A percentile compares a stretch with the other conserved stretches of the same genome.
phyloP scores from a whole-genome alignment of 1,140 invertebrate genomes.

The Aphaenogaster floridana region DNA sequence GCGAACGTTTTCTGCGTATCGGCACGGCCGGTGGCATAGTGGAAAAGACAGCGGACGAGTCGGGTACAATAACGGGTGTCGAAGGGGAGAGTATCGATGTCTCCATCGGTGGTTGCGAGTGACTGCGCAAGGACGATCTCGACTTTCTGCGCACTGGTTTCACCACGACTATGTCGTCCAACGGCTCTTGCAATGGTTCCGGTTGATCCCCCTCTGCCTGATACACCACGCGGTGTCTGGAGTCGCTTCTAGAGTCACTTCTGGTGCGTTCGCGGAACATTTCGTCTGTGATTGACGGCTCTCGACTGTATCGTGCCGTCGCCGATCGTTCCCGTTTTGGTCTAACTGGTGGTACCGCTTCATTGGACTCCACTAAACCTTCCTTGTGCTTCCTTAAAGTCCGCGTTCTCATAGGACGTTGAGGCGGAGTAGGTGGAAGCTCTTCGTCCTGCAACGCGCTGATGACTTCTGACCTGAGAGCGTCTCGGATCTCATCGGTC shows the following conservation, averaged over 20 bases:
- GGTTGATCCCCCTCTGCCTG: constrained; percentile 76
- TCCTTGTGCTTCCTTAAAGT: constrained; percentile 81
- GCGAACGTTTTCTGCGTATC: constrained; percentile 78
- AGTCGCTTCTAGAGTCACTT: constrained; percentile 71
- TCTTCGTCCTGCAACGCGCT: constrained; percentile 88
- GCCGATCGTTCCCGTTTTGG: constrained; percentile 80
- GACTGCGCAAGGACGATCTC: constrained; percentile 74
- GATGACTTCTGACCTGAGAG: constrained; percentile 89
- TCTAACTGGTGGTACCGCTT: constrained; percentile 70
- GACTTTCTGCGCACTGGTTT: constrained; percentile 84
- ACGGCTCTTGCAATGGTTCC: constrained; percentile 71
- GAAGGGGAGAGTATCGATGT: constrained; percentile 19
- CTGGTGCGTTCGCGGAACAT: constrained; percentile 67
- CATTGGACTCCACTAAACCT: constrained; percentile 72
- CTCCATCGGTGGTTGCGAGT: constrained; percentile 69
- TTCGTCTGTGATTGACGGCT: constrained; percentile 78
- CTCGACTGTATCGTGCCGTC: constrained; percentile 78
- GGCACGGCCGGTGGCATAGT: constrained; percentile 77
- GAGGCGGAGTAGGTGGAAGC: constrained; percentile 69
- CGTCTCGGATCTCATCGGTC: constrained; percentile 92
- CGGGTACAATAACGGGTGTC: not conserved
- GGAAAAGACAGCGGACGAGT: not conserved
- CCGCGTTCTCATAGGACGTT: constrained; percentile 80
- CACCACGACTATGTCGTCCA: constrained; percentile 84
- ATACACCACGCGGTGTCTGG: constrained; percentile 82